Percentiles rank a stretch among this genome's conserved stretches.
These are phyloP conservation scores for Xerus inauris DNA, from an alignment of 2,113 vertebrate species.

Conservation along the genomic window DNA sequence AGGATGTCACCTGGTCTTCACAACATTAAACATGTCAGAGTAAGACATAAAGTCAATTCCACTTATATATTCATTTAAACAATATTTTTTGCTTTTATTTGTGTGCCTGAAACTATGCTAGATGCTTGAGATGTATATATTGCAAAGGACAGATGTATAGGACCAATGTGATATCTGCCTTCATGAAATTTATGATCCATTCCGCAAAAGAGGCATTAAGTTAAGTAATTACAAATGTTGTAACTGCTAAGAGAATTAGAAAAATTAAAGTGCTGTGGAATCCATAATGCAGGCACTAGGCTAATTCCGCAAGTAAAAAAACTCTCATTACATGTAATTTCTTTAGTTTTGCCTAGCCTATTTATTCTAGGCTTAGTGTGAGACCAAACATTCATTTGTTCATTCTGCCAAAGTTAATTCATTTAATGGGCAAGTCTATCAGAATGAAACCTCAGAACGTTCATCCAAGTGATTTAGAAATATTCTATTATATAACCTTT, in stretches of 20 bases:
- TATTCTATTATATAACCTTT: neutral
- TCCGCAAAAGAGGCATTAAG: neutral
- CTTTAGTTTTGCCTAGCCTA: neutral
- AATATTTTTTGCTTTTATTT: neutral
- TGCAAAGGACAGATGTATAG: neutral
- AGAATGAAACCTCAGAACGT: neutral
- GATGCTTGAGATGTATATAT: neutral
- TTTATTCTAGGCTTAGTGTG: neutral
- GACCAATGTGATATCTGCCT: neutral
- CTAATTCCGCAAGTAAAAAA: neutral
- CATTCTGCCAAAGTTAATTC: neutral
- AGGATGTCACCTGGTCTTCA: neutral
- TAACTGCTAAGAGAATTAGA: neutral
- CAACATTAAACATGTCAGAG: neutral
- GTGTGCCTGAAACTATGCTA: neutral
- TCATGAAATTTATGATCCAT: neutral
- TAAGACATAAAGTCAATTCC: neutral
- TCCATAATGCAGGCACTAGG: neutral
- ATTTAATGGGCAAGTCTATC: neutral
- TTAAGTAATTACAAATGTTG: neutral
- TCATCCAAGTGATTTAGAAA: neutral
- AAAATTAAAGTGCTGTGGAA: neutral
- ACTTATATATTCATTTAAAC: neutral
- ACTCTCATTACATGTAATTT: neutral
- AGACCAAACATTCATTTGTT: neutral